Evolutionary conservation across 2,888 invertebrate genomes (phyloP).

Genomic region (Drosophila limbata): DNA sequence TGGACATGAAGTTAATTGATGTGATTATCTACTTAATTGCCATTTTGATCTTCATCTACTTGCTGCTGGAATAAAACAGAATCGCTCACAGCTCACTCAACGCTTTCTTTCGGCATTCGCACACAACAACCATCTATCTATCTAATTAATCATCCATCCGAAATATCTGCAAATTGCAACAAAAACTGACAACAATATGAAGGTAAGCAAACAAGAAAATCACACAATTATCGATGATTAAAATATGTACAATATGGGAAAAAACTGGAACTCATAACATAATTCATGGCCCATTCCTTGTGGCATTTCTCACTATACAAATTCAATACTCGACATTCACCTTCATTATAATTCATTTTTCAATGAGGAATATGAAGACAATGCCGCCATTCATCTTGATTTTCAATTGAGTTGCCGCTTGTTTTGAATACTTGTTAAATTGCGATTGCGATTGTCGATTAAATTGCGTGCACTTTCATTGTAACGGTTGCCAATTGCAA

Average conservation of each 20-base stretch:
- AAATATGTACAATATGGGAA: constrained; percentile 6
- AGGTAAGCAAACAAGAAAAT: constrained; percentile 62
- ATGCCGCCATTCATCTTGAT: constrained; percentile 56
- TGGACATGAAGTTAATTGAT: constrained; percentile 84
- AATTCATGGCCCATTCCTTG: constrained; percentile 2
- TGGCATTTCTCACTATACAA: constrained; percentile 9
- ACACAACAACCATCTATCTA: background rate
- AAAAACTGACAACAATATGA: constrained; percentile 48
- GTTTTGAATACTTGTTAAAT: constrained; percentile 65
- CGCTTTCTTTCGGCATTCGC: constrained; percentile 13
- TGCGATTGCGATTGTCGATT: constrained; percentile 66
- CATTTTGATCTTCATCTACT: constrained; percentile 82
- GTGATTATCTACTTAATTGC: constrained; percentile 83
- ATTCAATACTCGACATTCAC: constrained; percentile 23
- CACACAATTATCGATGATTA: constrained; percentile 57
- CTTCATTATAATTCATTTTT: constrained; percentile 10
- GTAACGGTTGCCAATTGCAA: constrained; percentile 46
- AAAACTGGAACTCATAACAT: background rate
- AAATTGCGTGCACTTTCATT: constrained; percentile 69
- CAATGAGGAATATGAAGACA: constrained; percentile 44
- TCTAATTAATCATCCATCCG: background rate
- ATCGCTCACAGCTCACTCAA: background rate
- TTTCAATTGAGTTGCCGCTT: constrained; percentile 58
- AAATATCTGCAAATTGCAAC: constrained; percentile 3
- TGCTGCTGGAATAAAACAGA: constrained; percentile 75